These are phyloP conservation scores for Forbesichthys papilliferus DNA, from an alignment of 2,113 vertebrate species.

Conservation along the genomic window DNA sequence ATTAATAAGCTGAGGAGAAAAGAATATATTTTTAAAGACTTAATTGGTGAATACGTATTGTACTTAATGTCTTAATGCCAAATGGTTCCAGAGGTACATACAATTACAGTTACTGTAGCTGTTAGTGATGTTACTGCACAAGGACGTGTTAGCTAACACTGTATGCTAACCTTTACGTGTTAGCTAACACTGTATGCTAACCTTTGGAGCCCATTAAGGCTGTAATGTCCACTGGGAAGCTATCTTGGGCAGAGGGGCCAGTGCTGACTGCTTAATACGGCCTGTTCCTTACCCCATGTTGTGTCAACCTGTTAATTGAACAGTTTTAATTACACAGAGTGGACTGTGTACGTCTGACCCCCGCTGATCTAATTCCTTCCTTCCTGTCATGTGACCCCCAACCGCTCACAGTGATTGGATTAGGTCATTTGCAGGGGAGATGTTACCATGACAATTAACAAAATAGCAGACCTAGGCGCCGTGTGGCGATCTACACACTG, in stretches of 20 bases:
- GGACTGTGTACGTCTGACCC: constrained; percentile 75
- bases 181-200: no score
- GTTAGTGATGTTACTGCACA: no score
- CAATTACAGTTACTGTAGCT: no score
- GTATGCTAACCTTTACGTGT: no score
- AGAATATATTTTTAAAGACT: no score
- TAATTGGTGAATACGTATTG: background rate
- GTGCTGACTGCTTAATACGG: constrained; percentile 8
- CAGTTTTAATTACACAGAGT: constrained; percentile 70
- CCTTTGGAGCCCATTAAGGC: no score
- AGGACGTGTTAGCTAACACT: no score
- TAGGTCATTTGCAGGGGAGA: constrained; percentile 81
- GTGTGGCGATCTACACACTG: constrained; percentile 49
- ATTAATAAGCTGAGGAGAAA: background rate
- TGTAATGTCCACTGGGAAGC: no score
- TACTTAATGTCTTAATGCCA: no score
- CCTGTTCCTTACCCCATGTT: constrained; percentile 24
- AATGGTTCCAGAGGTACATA: background rate
- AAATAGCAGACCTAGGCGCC: constrained; percentile 50
- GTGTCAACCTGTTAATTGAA: constrained; percentile 66
- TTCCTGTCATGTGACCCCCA: constrained; percentile 77
- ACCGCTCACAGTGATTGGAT: constrained; percentile 79
- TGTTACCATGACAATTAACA: constrained; percentile 79
- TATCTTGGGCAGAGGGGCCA: no score
- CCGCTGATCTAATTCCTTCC: constrained; percentile 72